phyloP scores from a whole-genome alignment of 30 jellyfish, hydroid and myxozoan species.

The Aurelia aurita region DNA sequence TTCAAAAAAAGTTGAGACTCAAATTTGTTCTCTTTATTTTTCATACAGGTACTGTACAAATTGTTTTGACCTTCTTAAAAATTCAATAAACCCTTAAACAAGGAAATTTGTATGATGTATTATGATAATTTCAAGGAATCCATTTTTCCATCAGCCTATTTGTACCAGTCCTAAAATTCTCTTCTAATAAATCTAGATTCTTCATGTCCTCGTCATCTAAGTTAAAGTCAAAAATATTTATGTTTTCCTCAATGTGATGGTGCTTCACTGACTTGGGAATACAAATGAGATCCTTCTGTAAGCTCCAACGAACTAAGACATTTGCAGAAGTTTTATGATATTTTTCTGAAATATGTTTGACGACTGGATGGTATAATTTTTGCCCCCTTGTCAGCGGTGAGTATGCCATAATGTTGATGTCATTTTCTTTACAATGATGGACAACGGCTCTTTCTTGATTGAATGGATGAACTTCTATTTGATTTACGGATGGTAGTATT shows the following conservation, averaged over 20 bases:
- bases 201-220: conserved; percentile 59
- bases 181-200: conserved; percentile 42
- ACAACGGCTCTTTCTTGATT: conserved; percentile 65
- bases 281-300: conserved; percentile 68
- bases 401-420: conserved; percentile 73
- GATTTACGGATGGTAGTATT: conserved; percentile 67
- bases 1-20: too few species aligned
- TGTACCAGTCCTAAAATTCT: conserved; percentile 64
- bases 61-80: too few species aligned
- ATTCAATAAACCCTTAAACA: too few species aligned
- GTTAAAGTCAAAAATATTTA: conserved; percentile 60
- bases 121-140: conserved; percentile 33
- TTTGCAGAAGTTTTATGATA: conserved; percentile 52
- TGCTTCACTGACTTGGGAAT: conserved; percentile 75
- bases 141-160: conserved; percentile 50
- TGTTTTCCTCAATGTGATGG: conserved; percentile 57
- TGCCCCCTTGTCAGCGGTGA: conserved; percentile 78
- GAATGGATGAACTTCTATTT: conserved; percentile 81
- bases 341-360: conserved; percentile 49
- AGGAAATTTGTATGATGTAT: too few species aligned
- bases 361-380: conserved; percentile 47
- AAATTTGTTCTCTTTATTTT: too few species aligned
- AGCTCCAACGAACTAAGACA: conserved; percentile 68
- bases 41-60: too few species aligned
- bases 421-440: conserved; percentile 47